phyloP scores from a whole-genome alignment of 1,140 invertebrate genomes.

The Tyrophagus putrescentiae region DNA sequence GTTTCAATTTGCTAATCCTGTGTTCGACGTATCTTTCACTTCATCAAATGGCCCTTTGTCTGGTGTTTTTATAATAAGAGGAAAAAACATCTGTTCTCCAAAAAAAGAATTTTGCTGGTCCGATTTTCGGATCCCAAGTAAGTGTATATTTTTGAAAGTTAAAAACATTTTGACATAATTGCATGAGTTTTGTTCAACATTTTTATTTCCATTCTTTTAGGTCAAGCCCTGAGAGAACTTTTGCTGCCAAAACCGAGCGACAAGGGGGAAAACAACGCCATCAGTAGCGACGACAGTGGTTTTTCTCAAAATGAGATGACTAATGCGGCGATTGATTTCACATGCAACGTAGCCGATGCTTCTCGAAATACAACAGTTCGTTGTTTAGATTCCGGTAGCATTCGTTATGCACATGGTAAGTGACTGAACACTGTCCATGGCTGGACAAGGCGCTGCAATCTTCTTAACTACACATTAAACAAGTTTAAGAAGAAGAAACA shows the following conservation, averaged over 20 bases:
- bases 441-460: too few species aligned
- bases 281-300: neutral
- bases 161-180: too few species aligned
- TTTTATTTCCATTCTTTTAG: too few species aligned
- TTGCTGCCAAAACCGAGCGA: neutral
- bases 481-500: too few species aligned
- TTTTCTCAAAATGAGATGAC: too few species aligned
- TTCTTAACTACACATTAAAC: too few species aligned
- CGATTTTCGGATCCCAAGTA: neutral
- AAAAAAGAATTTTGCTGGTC: neutral
- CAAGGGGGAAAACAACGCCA: neutral
- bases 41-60: neutral
- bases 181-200: too few species aligned
- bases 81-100: neutral
- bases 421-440: too few species aligned
- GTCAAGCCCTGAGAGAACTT: neutral
- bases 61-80: slow-evolving; percentile 7
- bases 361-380: neutral
- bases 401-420: slow-evolving; percentile 8
- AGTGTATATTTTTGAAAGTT: too few species aligned
- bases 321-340: neutral
- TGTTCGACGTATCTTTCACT: slow-evolving; percentile 7
- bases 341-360: slow-evolving; percentile 6
- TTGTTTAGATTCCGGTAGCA: neutral
- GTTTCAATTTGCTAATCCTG: slow-evolving; percentile 8